These are phyloP conservation scores for Phragmatobia fuliginosa DNA, from an alignment of 2,888 invertebrate species.

Conservation along the genomic window DNA sequence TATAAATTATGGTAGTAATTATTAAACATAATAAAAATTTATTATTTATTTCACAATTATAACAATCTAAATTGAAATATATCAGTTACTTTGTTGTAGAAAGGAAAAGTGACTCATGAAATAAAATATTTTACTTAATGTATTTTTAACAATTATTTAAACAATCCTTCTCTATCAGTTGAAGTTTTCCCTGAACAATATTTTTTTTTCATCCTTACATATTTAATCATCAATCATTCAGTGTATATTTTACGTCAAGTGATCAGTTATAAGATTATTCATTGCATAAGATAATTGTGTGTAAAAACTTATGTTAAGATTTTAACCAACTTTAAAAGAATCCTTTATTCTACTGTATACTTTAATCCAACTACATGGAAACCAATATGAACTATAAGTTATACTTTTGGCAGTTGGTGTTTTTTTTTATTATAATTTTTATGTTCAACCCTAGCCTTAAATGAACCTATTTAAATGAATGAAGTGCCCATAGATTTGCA, in stretches of 20 bases:
- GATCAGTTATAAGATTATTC: conserved; percentile 36
- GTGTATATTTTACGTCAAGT: conserved; percentile 20
- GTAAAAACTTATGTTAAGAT: not conserved
- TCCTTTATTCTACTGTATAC: too few relatives aligned
- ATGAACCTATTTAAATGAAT: too few relatives aligned
- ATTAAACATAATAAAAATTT: not conserved
- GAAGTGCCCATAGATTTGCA: too few relatives aligned
- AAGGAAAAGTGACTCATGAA: not conserved
- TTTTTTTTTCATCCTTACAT: not conserved
- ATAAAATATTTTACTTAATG: not conserved
- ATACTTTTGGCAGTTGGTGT: too few relatives aligned
- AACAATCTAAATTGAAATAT: not conserved
- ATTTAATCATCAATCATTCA: conserved; percentile 20
- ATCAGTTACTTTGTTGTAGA: not conserved
- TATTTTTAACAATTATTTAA: conserved; percentile 8
- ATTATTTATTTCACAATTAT: not conserved
- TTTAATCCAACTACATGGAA: too few relatives aligned
- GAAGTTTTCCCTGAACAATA: not conserved
- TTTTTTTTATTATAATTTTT: too few relatives aligned
- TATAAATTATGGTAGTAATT: too few relatives aligned
- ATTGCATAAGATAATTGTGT: conserved; percentile 19
- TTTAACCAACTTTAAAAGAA: not conserved
- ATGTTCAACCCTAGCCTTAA: too few relatives aligned
- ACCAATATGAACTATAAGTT: too few relatives aligned
- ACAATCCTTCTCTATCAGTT: not conserved